Conservation (phyloP, 2,888 invertebrate genomes). For the Lypha dubia region DNA sequence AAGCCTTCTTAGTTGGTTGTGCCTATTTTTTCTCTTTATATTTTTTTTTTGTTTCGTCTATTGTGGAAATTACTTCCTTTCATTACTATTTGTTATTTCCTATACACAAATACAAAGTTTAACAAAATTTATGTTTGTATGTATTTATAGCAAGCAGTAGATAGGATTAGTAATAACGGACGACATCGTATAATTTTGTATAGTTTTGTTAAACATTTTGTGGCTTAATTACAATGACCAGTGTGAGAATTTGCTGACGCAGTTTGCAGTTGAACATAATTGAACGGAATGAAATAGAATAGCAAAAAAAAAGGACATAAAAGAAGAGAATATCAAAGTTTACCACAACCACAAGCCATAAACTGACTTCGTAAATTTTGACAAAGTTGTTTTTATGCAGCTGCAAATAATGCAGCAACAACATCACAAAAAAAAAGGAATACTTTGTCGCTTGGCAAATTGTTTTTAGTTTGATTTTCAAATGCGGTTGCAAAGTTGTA, state of each 20-base stretch:
- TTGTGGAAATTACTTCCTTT: slow-evolving; percentile 45
- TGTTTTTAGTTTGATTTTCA: slow-evolving; percentile 50
- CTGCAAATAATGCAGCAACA: slow-evolving; percentile 16
- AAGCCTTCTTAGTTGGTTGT: slow-evolving; percentile 49
- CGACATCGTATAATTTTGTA: slow-evolving; percentile 37
- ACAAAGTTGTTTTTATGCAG: slow-evolving; percentile 46
- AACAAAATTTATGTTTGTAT: slow-evolving; percentile 24
- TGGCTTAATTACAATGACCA: slow-evolving; percentile 70
- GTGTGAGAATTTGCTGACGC: slow-evolving; percentile 69
- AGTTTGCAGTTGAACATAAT: slow-evolving; percentile 45
- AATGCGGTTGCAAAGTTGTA: slow-evolving; percentile 50
- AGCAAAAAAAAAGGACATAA: slow-evolving; percentile 9
- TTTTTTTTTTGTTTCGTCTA: too few relatives aligned
- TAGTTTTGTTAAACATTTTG: slow-evolving; percentile 63
- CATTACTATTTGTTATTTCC: slow-evolving; percentile 24
- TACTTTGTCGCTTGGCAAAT: slow-evolving; percentile 26
- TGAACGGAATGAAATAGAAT: slow-evolving; percentile 11
- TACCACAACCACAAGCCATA: slow-evolving; percentile 73
- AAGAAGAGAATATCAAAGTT: slow-evolving; percentile 49
- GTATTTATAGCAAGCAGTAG: neutral
- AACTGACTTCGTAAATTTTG: slow-evolving; percentile 72
- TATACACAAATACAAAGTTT: neutral
- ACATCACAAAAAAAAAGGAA: too few relatives aligned
- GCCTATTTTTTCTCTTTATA: slow-evolving; percentile 31
- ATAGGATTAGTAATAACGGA: slow-evolving; percentile 2